These are phyloP conservation scores for Belonocnema kinseyi DNA, from an alignment of 1,140 invertebrate species.

Conservation along the genomic window DNA sequence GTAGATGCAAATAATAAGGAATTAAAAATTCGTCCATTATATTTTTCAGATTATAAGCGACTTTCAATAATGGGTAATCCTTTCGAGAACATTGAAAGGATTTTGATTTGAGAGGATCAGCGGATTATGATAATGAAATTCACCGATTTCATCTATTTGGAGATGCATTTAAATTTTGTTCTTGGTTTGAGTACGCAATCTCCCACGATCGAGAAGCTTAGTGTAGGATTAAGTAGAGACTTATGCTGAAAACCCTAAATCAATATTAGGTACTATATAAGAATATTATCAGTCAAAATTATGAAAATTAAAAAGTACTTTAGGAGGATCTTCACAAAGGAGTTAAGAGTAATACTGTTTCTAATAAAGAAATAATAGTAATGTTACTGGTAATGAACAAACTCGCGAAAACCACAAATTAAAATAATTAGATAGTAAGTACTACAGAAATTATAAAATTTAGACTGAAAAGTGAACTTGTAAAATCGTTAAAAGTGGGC, in stretches of 20 bases:
- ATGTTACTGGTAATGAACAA: too few species aligned
- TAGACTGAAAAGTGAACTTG: too few species aligned
- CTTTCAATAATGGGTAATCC: background rate
- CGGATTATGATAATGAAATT: slow-evolving; percentile 22
- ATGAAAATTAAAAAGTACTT: background rate
- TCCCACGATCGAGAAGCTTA: slow-evolving; percentile 2
- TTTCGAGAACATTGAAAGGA: background rate
- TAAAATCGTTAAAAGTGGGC: too few species aligned
- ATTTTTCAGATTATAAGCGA: background rate
- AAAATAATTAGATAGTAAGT: too few species aligned
- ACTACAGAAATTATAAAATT: too few species aligned
- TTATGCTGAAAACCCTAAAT: background rate
- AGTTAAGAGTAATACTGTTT: too few species aligned
- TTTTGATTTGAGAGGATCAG: background rate
- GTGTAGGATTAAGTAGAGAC: slow-evolving; percentile 9
- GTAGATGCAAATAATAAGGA: too few species aligned
- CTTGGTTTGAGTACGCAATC: background rate
- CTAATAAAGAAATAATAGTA: too few species aligned
- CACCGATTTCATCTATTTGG: background rate
- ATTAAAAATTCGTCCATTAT: too few species aligned
- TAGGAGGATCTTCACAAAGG: background rate
- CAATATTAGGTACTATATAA: background rate
- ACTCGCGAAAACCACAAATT: too few species aligned
- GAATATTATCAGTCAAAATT: background rate
- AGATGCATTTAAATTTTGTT: slow-evolving; percentile 1